These are phyloP conservation scores for Smutsia gigantea DNA, from an alignment of 2,797 vertebrate genomes.

Conservation along the genomic window DNA sequence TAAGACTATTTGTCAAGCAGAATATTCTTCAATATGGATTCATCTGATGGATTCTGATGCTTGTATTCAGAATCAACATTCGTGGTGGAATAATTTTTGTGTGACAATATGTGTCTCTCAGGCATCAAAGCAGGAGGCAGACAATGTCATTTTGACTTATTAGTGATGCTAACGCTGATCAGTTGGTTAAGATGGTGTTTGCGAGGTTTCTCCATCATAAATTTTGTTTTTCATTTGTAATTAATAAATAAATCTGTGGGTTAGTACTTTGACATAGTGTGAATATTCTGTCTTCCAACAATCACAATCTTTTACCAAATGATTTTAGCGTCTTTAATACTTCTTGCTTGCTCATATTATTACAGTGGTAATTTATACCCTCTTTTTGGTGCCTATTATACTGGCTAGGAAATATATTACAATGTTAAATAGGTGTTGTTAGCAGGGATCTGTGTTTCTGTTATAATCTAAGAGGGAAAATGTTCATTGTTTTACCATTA, in stretches of 20 bases:
- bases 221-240: not conserved
- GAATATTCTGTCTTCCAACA: not conserved
- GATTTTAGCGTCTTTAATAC: not conserved
- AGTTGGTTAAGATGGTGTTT: not conserved
- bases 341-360: not conserved
- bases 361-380: not conserved
- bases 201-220: not conserved
- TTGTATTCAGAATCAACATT: not conserved
- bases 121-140: not conserved
- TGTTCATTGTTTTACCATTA: not conserved
- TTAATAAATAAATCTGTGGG: not conserved
- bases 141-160: not conserved
- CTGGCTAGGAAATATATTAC: not conserved
- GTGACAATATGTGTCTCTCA: not conserved
- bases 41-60: not conserved
- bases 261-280: not conserved
- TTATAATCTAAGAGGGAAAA: not conserved
- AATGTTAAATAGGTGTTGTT: not conserved
- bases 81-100: not conserved
- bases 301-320: not conserved
- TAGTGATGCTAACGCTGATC: not conserved
- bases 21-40: not conserved
- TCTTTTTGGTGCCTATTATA: not conserved
- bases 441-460: not conserved
- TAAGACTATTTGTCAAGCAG: not conserved